Evolutionary conservation across 1,140 invertebrate species (phyloP).

Genomic region (Platyura marginata): DNA sequence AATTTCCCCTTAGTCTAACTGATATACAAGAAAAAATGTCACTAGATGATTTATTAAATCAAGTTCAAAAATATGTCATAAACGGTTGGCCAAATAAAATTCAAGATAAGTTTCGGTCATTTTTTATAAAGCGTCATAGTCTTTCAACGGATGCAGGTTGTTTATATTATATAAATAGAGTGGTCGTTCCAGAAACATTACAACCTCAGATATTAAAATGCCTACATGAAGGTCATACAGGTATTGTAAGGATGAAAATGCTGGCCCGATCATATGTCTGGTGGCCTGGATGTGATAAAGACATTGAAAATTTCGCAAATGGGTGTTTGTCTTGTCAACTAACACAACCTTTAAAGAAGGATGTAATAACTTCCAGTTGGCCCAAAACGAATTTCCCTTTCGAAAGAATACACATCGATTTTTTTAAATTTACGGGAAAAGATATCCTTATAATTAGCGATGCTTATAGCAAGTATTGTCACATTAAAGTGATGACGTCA

Average conservation of each 20-base stretch:
- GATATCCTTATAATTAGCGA: constrained; percentile 23
- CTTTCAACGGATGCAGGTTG: constrained; percentile 9
- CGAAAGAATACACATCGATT: constrained; percentile 9
- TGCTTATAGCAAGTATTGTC: constrained; percentile 22
- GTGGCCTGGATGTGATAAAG: constrained; percentile 20
- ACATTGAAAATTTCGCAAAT: constrained; percentile 9
- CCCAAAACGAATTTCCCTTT: background rate
- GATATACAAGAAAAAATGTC: constrained; percentile 3
- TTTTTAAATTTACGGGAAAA: constrained; percentile 10
- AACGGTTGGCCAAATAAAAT: constrained; percentile 10
- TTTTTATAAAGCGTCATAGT: constrained; percentile 8
- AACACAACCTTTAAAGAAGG: background rate
- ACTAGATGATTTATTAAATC: constrained; percentile 7
- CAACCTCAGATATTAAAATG: constrained; percentile 15
- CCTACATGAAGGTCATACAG: constrained; percentile 25
- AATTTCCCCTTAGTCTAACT: background rate
- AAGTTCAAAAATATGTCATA: constrained; percentile 10
- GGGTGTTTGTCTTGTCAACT: constrained; percentile 5
- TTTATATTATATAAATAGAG: constrained; percentile 15
- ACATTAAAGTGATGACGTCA: constrained; percentile 9
- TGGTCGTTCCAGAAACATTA: constrained; percentile 19
- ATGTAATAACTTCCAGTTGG: constrained; percentile 2
- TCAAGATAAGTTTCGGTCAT: constrained; percentile 4
- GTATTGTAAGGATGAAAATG: constrained; percentile 26
- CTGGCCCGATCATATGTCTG: constrained; percentile 15